Base-by-base conservation (phyloP, 1,140 invertebrate genomes). In the Drosophila pruinosa region DNA sequence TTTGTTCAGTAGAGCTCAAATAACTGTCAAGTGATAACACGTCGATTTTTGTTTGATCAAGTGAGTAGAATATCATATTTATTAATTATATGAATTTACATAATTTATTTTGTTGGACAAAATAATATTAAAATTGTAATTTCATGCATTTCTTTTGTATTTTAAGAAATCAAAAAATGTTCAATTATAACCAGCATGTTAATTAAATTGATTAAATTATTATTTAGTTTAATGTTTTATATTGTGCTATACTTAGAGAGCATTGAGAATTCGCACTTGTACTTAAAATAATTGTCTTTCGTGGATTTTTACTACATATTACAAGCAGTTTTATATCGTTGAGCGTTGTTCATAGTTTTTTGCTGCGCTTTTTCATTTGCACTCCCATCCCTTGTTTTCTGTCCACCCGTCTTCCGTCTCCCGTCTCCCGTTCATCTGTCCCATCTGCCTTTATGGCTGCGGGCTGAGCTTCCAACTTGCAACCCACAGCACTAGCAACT, bases 321-420 rank as follows among this genome's bases (percentile, higher is more conserved):
- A 86, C 81, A 86, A 86, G 77, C 73, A 86, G 58, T 86, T 81
- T 86, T 88, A 88, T 86, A 86, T 81, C 68, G 72, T 57, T 74
- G 72, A 81, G 77, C 85, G 70, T 65, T 89, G 79, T 75, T 89
- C 61, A 89, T 85, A 83, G 79, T 82, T 79, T 47, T 75, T 63
- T 89, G 78, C 69, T 89, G 75, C 71, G 83, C 78, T 83, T 88
- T 88, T 88, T 83, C 75, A 70, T 78, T 72, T 59, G 28, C 53
- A 43, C 62, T 52, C 24, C 17, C 41, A 17, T 28, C 15, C n/a
- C 10, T 2, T 36, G 8, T 56, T 21, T 21, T 8, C 39, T 34
- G 36, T 19, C 63, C 26, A 10, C 2, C 4, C 10, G 12, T 12
- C 14, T 24, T 14, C 21, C 34, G 10, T 54, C 34, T 54, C n/a